Evolutionary conservation across 2,888 invertebrate genomes (phyloP).

Genomic region (Cheilosia urbana): DNA sequence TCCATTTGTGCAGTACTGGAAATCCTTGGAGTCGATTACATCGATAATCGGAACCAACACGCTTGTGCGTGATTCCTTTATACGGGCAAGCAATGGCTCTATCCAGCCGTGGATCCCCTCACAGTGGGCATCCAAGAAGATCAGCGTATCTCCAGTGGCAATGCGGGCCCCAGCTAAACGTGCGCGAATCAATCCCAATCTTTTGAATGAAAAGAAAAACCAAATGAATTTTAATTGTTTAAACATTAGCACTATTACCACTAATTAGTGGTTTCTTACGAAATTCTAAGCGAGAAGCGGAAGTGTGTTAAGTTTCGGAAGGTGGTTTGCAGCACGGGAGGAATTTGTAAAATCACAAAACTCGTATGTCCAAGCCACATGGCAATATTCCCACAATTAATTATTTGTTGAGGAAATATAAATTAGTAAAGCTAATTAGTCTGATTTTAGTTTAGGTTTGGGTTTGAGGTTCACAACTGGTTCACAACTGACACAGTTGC

Average conservation of each 20-base stretch:
- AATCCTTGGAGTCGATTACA: conserved; percentile 89
- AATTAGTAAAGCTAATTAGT: too few relatives aligned
- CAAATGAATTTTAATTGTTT: neutral
- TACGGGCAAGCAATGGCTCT: conserved; percentile 93
- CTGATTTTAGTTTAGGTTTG: too few relatives aligned
- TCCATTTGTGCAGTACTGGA: conserved; percentile 84
- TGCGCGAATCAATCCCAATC: conserved; percentile 95
- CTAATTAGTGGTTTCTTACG: neutral
- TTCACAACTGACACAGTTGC: too few relatives aligned
- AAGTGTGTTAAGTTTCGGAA: neutral
- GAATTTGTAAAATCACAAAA: neutral
- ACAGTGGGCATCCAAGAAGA: conserved; percentile 97
- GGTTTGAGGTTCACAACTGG: too few relatives aligned
- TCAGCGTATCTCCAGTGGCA: conserved; percentile 91
- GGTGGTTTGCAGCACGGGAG: neutral
- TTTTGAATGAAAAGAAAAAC: conserved; percentile 76
- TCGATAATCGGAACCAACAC: conserved; percentile 98
- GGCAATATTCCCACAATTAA: too few relatives aligned
- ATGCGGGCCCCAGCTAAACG: conserved; percentile 93
- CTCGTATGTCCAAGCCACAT: too few relatives aligned
- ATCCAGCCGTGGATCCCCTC: conserved; percentile 93
- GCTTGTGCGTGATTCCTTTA: conserved; percentile 91
- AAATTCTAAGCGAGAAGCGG: neutral
- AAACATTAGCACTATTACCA: neutral
- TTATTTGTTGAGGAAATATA: too few relatives aligned